Conservation (phyloP, 2,888 invertebrate genomes). For the Laothoe populi region DNA sequence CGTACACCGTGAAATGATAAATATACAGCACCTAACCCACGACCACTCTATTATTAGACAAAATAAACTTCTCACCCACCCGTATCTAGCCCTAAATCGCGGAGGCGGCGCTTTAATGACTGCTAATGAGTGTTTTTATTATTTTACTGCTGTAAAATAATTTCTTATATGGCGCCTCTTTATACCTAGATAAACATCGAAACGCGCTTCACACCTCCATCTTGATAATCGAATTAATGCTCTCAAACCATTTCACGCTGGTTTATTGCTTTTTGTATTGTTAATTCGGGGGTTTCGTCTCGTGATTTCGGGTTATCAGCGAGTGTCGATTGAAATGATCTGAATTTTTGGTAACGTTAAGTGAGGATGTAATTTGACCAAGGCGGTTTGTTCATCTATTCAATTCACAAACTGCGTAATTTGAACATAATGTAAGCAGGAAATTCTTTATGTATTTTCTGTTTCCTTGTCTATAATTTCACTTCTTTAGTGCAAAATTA, state of each 20-base stretch:
- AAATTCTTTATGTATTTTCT: slow-evolving; percentile 17
- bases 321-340: slow-evolving; percentile 76
- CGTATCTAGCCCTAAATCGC: slow-evolving; percentile 76
- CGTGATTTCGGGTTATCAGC: slow-evolving; percentile 80
- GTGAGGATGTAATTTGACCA: slow-evolving; percentile 48
- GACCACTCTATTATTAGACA: slow-evolving; percentile 65
- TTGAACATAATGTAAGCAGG: slow-evolving; percentile 15
- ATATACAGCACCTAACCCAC: slow-evolving; percentile 52
- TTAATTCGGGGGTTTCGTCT: slow-evolving; percentile 73
- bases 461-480: slow-evolving; percentile 33
- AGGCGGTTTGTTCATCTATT: slow-evolving; percentile 28
- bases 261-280: slow-evolving; percentile 80
- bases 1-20: slow-evolving; percentile 46
- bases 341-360: slow-evolving; percentile 53
- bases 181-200: slow-evolving; percentile 84
- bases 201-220: slow-evolving; percentile 84
- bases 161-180: slow-evolving; percentile 82
- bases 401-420: slow-evolving; percentile 7
- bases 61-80: slow-evolving; percentile 70
- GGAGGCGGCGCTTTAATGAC: slow-evolving; percentile 80
- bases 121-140: slow-evolving; percentile 84
- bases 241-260: slow-evolving; percentile 82
- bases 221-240: slow-evolving; percentile 84
- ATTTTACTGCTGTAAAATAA: slow-evolving; percentile 83
- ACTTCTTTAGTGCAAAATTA: neutral